Conservation (phyloP, 2,797 vertebrate genomes). For the Pseudochirops cupreus region DNA sequence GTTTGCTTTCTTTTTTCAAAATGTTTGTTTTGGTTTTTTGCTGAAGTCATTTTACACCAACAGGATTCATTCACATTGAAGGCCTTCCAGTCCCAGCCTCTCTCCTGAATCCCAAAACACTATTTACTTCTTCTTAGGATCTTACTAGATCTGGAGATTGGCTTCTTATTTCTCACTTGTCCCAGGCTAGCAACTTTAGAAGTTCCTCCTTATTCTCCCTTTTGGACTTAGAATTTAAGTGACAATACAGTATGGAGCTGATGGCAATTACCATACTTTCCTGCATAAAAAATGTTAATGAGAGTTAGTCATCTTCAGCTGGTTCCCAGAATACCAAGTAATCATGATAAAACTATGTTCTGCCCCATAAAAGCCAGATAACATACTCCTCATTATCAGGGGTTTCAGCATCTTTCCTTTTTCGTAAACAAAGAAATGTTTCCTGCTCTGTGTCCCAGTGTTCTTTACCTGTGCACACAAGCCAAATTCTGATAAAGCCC, state of each 20-base stretch:
- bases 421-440: not conserved
- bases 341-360: not conserved
- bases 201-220: not conserved
- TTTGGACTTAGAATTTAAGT: not conserved
- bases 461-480: not conserved
- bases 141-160: not conserved
- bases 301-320: not conserved
- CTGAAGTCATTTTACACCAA: not conserved
- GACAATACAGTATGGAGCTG: not conserved
- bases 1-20: too few species aligned
- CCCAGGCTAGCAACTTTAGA: not conserved
- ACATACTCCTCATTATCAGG: not conserved
- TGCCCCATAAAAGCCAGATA: not conserved
- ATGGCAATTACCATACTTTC: not conserved
- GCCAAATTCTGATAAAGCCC: not conserved
- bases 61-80: not conserved
- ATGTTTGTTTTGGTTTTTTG: not conserved
- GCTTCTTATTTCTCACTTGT: not conserved
- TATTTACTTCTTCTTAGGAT: not conserved
- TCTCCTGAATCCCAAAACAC: not conserved
- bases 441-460: not conserved
- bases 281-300: constrained; percentile 5
- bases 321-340: constrained; percentile 36
- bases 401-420: not conserved
- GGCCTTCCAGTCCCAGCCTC: not conserved